Evolutionary conservation across 2,797 vertebrate genomes (phyloP), one percentile per base, ranked within the genome.

Genomic region (Pangasius sanitwongsei): DNA sequence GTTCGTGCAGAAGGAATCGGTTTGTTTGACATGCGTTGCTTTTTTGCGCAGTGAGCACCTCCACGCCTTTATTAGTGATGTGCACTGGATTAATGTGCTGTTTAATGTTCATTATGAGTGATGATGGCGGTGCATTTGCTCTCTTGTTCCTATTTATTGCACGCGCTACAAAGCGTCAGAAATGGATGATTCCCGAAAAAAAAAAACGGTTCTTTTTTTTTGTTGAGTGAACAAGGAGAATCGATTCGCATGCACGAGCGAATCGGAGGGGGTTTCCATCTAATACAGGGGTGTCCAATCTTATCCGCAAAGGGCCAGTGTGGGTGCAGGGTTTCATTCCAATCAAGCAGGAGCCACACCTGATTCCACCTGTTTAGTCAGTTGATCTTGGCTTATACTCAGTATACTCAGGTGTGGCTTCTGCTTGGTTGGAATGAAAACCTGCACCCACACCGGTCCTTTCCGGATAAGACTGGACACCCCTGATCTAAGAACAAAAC

Each of bases 41-140:
- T 2, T 85, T 85, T 85, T 55, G 16, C 83, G 83, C 83, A 85
- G 48, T 70, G 50, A 8, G 65, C 31, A 55, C 83, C 50, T 85
- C 48, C 65, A 70, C 83, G 67, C 83, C 65, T 70, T 85, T 55
- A 70, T 72, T 37, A 70, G 2, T 8, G 12, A 7, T 70, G 48
- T 70, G 67, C 48, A 2, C 11, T 23, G 31, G 48, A 85, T 70
- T 34, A 15, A 85, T 37, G 31, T 37, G 65, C 3, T 37, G 65
- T 2, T 53, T 85, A 50, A 37, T 70, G n/a, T 15, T 70, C 44
- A 34, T 34, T 12, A 6, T 34, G 63, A 34, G n/a, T 23, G 48
- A 85, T 34, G 16, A 70, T 34, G 18, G 63, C 16, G 2, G 0
- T 50, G 61, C 61, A 31, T 25, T 53, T 70, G 2, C n/a, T 23